phyloP scores from a whole-genome alignment of 2,113 vertebrate species.

The Peromyscus polionotus region DNA sequence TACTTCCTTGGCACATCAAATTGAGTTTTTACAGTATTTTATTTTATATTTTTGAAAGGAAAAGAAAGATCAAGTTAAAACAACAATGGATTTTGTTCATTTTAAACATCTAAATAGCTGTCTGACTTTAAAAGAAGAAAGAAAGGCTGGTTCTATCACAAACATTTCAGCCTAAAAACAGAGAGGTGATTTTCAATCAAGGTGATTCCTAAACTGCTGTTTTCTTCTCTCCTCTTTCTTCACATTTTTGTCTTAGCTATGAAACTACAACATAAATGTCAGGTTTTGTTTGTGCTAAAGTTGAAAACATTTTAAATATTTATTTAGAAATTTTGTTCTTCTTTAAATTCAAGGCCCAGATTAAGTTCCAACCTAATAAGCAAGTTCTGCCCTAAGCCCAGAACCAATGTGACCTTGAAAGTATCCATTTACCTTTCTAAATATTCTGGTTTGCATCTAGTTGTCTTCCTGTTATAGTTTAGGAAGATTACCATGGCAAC shows the following conservation, averaged over 20 bases:
- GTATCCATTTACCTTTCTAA: constrained; percentile 45
- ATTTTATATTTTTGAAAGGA: constrained; percentile 34
- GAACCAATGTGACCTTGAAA: neutral
- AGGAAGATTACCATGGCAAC: neutral
- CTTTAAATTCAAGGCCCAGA: neutral
- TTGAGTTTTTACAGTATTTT: constrained; percentile 32
- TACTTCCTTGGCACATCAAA: constrained; percentile 28
- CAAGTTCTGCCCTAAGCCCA: neutral
- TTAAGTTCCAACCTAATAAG: constrained; percentile 22
- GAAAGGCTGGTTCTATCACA: neutral
- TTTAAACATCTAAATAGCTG: constrained; percentile 21
- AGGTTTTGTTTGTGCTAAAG: neutral
- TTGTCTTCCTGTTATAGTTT: constrained; percentile 29
- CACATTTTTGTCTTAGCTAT: neutral
- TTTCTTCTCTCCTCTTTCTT: neutral
- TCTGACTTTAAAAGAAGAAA: neutral
- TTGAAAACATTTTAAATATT: constrained; percentile 8
- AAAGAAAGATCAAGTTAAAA: constrained; percentile 50
- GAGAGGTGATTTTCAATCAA: neutral
- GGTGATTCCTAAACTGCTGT: neutral
- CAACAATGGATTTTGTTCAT: constrained; percentile 15
- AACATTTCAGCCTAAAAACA: neutral
- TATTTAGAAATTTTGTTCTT: constrained; percentile 23
- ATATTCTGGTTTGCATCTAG: neutral
- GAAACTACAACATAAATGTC: neutral